These are phyloP conservation scores for Leucoraja ocellata DNA, from an alignment of 2,797 vertebrate species.

Conservation along the genomic window DNA sequence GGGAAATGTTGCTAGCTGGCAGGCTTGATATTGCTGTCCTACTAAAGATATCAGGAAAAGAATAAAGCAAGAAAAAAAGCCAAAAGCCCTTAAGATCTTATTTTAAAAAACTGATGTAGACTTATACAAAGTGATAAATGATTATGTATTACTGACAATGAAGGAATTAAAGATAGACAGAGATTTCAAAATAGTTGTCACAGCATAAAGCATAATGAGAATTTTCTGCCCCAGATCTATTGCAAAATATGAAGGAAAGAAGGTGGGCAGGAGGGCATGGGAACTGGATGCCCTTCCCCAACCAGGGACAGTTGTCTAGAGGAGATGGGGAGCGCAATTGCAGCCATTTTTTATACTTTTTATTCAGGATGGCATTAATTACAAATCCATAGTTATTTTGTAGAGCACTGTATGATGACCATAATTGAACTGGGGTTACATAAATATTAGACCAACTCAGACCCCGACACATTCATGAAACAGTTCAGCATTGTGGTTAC, in stretches of 20 bases:
- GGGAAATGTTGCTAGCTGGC: neutral
- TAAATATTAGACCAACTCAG: neutral
- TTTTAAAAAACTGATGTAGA: neutral
- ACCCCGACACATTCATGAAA: too few species aligned
- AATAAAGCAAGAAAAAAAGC: neutral
- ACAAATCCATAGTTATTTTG: neutral
- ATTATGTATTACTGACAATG: neutral
- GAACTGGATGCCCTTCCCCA: neutral
- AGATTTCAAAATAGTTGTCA: neutral
- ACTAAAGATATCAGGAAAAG: neutral
- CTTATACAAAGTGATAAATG: neutral
- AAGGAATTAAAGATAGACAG: neutral
- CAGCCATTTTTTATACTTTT: neutral
- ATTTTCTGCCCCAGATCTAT: neutral
- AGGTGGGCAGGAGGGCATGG: neutral
- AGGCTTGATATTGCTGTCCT: neutral
- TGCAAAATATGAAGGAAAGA: neutral
- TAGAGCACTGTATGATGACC: neutral
- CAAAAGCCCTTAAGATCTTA: neutral
- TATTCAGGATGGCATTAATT: neutral
- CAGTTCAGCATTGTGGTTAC: too few species aligned
- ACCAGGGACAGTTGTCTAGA: neutral
- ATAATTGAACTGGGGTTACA: neutral
- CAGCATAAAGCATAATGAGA: neutral
- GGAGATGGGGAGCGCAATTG: neutral